A percentile compares a stretch with the other conserved stretches of the same genome.
Conservation (phyloP, 1,140 invertebrate species). For the Triops longicaudatus region DNA sequence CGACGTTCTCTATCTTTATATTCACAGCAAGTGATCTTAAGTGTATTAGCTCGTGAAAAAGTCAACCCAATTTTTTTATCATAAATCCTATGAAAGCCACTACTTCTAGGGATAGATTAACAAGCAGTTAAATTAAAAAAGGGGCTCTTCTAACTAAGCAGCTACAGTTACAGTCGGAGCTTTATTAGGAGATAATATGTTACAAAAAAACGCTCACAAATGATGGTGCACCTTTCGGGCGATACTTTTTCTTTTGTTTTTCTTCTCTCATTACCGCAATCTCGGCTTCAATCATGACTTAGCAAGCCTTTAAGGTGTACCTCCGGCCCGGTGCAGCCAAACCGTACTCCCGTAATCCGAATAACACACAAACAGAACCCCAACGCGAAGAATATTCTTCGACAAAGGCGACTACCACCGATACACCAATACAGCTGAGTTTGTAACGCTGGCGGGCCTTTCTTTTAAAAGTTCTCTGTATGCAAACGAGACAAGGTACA, state of each 20-base stretch:
- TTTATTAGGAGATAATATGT: not conserved
- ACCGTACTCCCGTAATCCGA: not conserved
- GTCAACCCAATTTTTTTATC: not conserved
- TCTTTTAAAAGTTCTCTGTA: not conserved
- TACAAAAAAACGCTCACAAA: not conserved
- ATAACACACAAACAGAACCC: not conserved
- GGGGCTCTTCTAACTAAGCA: not conserved
- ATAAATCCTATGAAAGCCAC: not conserved
- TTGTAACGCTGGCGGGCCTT: not conserved
- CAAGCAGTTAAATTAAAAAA: too few species aligned
- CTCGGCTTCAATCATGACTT: not conserved
- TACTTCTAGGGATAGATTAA: not conserved
- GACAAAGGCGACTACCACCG: too few species aligned
- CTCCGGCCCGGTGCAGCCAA: not conserved
- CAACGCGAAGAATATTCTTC: not conserved
- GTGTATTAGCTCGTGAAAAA: not conserved
- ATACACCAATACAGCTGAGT: not conserved
- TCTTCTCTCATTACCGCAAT: not conserved
- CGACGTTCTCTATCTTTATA: not conserved
- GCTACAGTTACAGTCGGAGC: not conserved
- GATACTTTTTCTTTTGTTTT: not conserved
- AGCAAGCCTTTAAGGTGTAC: not conserved
- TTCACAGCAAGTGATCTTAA: not conserved
- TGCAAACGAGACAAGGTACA: slow-evolving; percentile 5
- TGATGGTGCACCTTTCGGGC: not conserved